A percentile compares a stretch with the other conserved stretches of the same genome.
Conservation (phyloP, 2,797 vertebrate genomes). For the Craterocephalus amniculus region DNA sequence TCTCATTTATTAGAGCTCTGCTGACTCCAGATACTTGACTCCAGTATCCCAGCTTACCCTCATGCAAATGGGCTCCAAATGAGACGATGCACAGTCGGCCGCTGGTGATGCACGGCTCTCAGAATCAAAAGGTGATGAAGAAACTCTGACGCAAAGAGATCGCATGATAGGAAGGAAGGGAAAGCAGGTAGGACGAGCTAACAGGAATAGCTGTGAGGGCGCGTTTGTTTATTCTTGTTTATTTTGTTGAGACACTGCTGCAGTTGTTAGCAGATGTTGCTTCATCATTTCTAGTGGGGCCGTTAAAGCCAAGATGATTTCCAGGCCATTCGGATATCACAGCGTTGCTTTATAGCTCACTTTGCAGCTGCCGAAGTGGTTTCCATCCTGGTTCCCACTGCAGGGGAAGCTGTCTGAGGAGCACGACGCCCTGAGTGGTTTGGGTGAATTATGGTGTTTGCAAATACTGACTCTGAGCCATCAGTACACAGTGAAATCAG, state of each 20-base stretch:
- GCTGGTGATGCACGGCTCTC: conserved; percentile 23
- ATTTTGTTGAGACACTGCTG: conserved; percentile 19
- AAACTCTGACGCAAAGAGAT: conserved; percentile 12
- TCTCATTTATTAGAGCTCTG: conserved; percentile 61
- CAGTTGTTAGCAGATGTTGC: conserved; percentile 51
- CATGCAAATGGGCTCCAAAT: conserved; percentile 46
- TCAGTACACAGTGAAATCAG: conserved; percentile 9
- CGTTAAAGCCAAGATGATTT: conserved; percentile 61
- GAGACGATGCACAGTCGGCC: conserved; percentile 3
- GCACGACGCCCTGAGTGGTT: conserved; percentile 40
- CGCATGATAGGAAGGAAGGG: conserved; percentile 8
- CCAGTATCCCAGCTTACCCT: conserved; percentile 29
- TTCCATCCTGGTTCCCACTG: conserved; percentile 9
- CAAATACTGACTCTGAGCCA: conserved; percentile 24
- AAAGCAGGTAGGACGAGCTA: conserved; percentile 1
- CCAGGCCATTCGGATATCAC: conserved; percentile 42
- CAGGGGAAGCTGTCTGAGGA: conserved; percentile 18
- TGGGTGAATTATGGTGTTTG: conserved; percentile 44
- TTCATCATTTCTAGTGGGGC: conserved; percentile 45
- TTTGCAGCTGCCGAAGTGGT: conserved; percentile 38
- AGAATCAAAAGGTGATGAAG: conserved; percentile 29
- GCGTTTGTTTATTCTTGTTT: conserved; percentile 34
- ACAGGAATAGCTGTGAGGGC: conserved; percentile 22
- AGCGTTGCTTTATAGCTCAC: conserved; percentile 52
- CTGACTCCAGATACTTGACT: conserved; percentile 53